Conservation (phyloP, 2,113 vertebrate genomes). For the Otocyon megalotis region DNA sequence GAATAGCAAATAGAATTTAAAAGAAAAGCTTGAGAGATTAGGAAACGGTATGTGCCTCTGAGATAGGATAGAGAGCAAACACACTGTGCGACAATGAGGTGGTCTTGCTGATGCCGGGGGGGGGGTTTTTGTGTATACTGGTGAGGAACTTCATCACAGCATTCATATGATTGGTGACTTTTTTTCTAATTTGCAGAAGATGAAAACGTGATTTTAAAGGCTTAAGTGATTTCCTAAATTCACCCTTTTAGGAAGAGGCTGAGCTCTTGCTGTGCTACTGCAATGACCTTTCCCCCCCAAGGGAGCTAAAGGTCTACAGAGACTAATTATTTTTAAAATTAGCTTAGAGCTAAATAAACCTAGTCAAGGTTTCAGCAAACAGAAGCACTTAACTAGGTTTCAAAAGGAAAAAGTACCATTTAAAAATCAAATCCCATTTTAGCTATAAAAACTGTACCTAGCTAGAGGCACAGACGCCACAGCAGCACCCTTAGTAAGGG, state of each 20-base stretch:
- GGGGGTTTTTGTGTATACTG: neutral
- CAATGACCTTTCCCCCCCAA: neutral
- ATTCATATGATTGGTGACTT: neutral
- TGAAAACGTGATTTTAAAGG: slow-evolving; percentile 54
- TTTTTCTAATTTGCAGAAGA: neutral
- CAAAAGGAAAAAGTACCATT: slow-evolving; percentile 36
- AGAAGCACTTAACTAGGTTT: slow-evolving; percentile 45
- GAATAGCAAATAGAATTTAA: slow-evolving; percentile 37
- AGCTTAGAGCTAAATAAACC: neutral
- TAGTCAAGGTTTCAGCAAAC: slow-evolving; percentile 21
- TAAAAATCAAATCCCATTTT: slow-evolving; percentile 54
- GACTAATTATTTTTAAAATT: slow-evolving; percentile 71
- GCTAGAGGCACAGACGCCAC: neutral
- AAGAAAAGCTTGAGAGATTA: slow-evolving; percentile 45
- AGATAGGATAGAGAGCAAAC: neutral
- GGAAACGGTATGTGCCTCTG: neutral
- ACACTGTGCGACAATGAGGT: neutral
- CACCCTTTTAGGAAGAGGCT: slow-evolving; percentile 37
- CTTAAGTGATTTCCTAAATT: neutral
- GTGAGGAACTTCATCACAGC: neutral
- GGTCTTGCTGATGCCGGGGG: neutral
- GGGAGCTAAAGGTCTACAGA: slow-evolving; percentile 43
- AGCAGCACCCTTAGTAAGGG: neutral
- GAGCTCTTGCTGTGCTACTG: neutral
- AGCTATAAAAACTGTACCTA: neutral